Base-by-base conservation (phyloP, 2,888 invertebrate genomes). In the Nymphalis c-album region DNA sequence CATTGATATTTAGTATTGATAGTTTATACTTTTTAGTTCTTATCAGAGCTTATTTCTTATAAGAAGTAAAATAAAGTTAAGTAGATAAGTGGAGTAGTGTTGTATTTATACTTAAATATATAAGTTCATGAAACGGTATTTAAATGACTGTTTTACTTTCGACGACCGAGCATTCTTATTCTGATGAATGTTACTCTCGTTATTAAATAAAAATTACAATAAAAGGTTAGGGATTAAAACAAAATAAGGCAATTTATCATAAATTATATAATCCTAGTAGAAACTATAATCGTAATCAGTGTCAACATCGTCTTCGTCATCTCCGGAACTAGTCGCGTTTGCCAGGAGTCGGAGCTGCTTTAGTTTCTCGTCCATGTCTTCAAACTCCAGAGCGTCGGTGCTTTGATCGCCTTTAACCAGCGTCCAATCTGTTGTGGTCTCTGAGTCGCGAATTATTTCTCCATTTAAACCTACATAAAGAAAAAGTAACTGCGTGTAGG, bases 211-310 rank as follows among this genome's bases (percentile, higher is more conserved):
- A n/a, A n/a, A 22, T 22, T 22, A 22, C 13, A 31, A 31, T 26
- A 5, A n/a, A 3, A 46, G 40, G 0, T n/a, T 45, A 60, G 1
- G 61, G 61, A 71, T 10, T 16, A 66, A 2, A 61, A 59, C 63
- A 40, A 67, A 50, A 75, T 68, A 66, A 64, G 26, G 65, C 63
- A 73, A 65, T 59, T 70, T 64, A 67, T 73, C 72, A 75, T 73
- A 71, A 70, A 1, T 73, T 69, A 76, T 81, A 73, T 77, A 71
- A 71, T 77, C 76, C 79, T 84, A 90, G 79, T 91, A 89, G 66
- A 86, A 85, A 76, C 79, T 86, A 71, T 91, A 91, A 71, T 91
- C 89, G 71, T 90, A 86, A 71, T 87, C 89, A 26, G 77, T 79
- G 68, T 88, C 91, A 18, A 75, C 60, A 13, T 86, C 73, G 16